Evolutionary conservation across 2,888 invertebrate species (phyloP), one percentile per base, ranked within the genome.

Genomic region (Aphrophora alni): DNA sequence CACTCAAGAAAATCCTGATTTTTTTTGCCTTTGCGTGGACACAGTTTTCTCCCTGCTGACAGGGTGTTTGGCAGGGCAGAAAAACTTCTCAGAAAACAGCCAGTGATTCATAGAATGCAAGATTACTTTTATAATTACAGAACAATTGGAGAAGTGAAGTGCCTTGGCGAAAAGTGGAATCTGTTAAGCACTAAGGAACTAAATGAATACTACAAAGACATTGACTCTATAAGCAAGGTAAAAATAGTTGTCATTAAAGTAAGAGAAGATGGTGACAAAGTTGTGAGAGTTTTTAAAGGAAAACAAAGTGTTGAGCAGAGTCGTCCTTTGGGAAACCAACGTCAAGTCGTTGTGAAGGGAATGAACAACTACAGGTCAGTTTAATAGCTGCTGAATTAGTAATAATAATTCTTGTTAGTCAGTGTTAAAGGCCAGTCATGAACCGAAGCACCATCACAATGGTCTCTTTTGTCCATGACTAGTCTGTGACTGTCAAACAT

Each of bases 301-400:
- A 75, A 44, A 38, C 75, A 38, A 75, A 44, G 38, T 38, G 44
- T 75, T 75, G 44, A 28, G 44, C 75, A 21, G 25, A 38, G 21
- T 7, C n/a, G n/a, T n/a, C n/a, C n/a, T n/a, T 12, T 12, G 12
- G 24, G 75, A 75, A 75, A 74, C 74, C 74, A 75, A 75, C 75
- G 75, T n/a, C 44, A 38, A 38, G 75, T 75, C 44, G 24, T 75
- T 75, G 75, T 75, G 10, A 75, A 44, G 24, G 38, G 38, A 44
- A 44, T 75, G 75, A 44, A 75, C 75, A 38, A 38, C 75, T 75
- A 75, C 74, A 74, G 74, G 74, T 74, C 33, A 74, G 74, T 74
- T 74, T 33, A 74, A n/a, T 74, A 28, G 21, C n/a, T n/a, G n/a
- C n/a, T n/a, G n/a, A n/a, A n/a, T n/a, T n/a, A n/a, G n/a, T n/a